These are phyloP conservation scores for Dromiciops gliroides DNA, from an alignment of 2,113 vertebrate species.

Conservation along the genomic window DNA sequence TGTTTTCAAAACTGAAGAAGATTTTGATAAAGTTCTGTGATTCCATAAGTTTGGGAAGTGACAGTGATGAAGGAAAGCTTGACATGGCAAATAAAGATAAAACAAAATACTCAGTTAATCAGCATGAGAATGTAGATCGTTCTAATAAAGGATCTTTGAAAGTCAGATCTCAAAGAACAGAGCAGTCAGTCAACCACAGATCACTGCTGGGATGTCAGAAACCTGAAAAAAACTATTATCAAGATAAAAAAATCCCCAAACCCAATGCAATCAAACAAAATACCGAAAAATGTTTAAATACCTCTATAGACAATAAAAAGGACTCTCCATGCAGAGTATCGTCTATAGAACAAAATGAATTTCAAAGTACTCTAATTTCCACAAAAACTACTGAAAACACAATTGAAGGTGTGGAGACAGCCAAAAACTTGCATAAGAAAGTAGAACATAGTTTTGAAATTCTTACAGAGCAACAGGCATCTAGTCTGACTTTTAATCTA, in stretches of 20 bases:
- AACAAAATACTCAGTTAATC: constrained; percentile 63
- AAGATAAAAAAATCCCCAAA: constrained; percentile 72
- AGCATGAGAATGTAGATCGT: constrained; percentile 69
- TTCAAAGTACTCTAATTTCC: constrained; percentile 48
- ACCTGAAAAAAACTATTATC: constrained; percentile 63
- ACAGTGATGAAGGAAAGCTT: constrained; percentile 74
- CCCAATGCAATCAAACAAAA: constrained; percentile 62
- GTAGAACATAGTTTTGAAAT: constrained; percentile 90
- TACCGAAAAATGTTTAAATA: constrained; percentile 74
- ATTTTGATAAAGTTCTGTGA: constrained; percentile 86
- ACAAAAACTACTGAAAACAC: constrained; percentile 62
- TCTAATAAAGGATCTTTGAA: constrained; percentile 73
- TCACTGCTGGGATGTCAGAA: constrained; percentile 65
- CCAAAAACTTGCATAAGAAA: constrained; percentile 83
- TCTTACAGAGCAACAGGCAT: constrained; percentile 94
- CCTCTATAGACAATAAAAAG: constrained; percentile 77
- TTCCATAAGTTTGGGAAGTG: constrained; percentile 71
- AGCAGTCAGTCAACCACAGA: constrained; percentile 69
- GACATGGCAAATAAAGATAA: constrained; percentile 66
- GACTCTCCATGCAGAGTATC: constrained; percentile 73
- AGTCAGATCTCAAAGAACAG: constrained; percentile 76
- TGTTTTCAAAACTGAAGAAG: constrained; percentile 90
- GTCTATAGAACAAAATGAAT: constrained; percentile 65
- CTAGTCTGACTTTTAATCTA: constrained; percentile 95
- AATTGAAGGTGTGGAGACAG: constrained; percentile 71